Evolutionary conservation across 2,113 vertebrate genomes (phyloP), one percentile per base, ranked within the genome.

Genomic region (Chiloscyllium plagiosum): DNA sequence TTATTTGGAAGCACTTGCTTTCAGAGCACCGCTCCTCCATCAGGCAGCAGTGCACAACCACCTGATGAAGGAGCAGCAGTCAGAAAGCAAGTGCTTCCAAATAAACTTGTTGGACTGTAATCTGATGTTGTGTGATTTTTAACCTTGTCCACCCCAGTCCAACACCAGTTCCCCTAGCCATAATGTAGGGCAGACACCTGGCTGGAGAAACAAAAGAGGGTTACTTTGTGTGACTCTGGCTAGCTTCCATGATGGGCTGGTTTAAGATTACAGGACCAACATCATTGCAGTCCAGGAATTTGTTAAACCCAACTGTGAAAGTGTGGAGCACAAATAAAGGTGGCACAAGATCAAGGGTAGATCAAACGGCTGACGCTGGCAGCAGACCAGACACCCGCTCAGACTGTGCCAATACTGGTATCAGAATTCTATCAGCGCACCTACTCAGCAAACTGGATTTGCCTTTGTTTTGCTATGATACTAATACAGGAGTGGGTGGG

Each of bases 331-430:
- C 89, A 68, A 68, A 68, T 93, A 93, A 37, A 93, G 56, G 61
- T 66, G 89, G 61, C 61, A 93, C 89, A 68, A 68, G 89, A 93
- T 93, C 29, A 93, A 93, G 61, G 61, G 65, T 4, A 93, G 89
- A 93, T 93, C 89, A 93, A 93, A 68, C 61, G 8, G 33, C 33
- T 66, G 17, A 7, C 37, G 33, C 33, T 93, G 89, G 89, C 61
- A 33, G 7, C 33, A 93, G 15, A 20, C 29, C 89, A 93, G 89
- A 20, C 61, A 66, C 19, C 61, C 20, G 89, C 2, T 66, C 66
- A 20, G 33, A 22, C 89, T 37, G 61, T 93, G 89, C 89, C 89
- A 93, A 68, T 37, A 93, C 89, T 37, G 89, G 61, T 42, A 66
- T 68, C 61, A 93, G 17, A 93, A 65, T 37, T 66, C 33, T 19